Conservation (phyloP, 2,797 vertebrate species). For the Melanotaenia maccullochi region DNA sequence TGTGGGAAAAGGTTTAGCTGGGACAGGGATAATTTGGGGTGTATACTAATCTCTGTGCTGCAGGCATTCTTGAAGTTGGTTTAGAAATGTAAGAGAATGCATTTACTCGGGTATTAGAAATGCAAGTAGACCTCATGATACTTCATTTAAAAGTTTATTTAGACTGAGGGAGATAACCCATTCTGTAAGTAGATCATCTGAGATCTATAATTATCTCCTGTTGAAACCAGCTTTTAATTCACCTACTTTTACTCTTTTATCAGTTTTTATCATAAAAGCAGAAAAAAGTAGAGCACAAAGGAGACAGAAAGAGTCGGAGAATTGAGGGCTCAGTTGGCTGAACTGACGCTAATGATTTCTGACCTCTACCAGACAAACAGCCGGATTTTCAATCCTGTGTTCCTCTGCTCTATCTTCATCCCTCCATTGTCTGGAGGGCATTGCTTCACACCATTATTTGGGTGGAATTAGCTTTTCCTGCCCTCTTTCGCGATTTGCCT, state of each 20-base stretch:
- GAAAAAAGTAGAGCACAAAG: background rate
- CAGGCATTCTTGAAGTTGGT: slow-evolving; percentile 46
- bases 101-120: slow-evolving; percentile 49
- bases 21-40: slow-evolving; percentile 59
- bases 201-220: slow-evolving; percentile 18
- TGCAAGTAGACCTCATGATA: slow-evolving; percentile 23
- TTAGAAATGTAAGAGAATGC: slow-evolving; percentile 44
- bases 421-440: slow-evolving; percentile 46
- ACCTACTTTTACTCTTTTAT: slow-evolving; percentile 20
- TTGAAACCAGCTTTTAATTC: slow-evolving; percentile 29
- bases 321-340: slow-evolving; percentile 36
- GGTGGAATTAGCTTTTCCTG: slow-evolving; percentile 69
- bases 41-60: slow-evolving; percentile 56
- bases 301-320: background rate
- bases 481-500: slow-evolving; percentile 38
- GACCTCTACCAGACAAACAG: slow-evolving; percentile 70
- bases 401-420: slow-evolving; percentile 41
- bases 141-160: slow-evolving; percentile 31
- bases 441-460: slow-evolving; percentile 61
- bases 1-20: slow-evolving; percentile 60
- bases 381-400: slow-evolving; percentile 61
- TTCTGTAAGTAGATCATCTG: slow-evolving; percentile 28
- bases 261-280: slow-evolving; percentile 14
- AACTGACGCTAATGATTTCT: slow-evolving; percentile 69
- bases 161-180: slow-evolving; percentile 7